These are phyloP conservation scores for Tenthredo amoena DNA, from an alignment of 2,888 invertebrate genomes.

Conservation along the genomic window DNA sequence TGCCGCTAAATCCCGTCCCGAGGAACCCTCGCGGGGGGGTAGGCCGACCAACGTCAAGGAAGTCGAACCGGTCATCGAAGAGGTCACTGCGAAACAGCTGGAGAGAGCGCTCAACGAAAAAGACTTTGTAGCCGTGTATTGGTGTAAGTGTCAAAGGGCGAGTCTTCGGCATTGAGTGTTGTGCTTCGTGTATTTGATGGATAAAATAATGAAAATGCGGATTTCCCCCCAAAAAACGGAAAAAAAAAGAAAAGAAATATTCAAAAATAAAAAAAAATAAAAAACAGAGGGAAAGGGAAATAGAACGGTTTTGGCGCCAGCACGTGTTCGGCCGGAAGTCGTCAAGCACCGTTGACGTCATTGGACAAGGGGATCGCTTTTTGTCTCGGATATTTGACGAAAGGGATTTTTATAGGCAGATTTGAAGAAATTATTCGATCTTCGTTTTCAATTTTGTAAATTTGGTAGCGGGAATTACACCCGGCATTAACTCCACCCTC, in stretches of 20 bases:
- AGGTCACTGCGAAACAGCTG: slow-evolving; percentile 95
- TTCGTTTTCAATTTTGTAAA: background rate
- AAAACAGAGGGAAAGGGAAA: background rate
- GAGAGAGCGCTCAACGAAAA: slow-evolving; percentile 93
- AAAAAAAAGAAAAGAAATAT: background rate
- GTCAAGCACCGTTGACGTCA: slow-evolving; percentile 1
- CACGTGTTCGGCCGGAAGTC: background rate
- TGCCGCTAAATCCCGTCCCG: slow-evolving; percentile 62
- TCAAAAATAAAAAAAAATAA: background rate
- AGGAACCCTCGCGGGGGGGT: slow-evolving; percentile 67
- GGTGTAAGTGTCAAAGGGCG: slow-evolving; percentile 88
- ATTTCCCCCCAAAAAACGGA: background rate
- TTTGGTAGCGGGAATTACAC: background rate
- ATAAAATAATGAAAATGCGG: background rate
- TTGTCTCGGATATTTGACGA: background rate
- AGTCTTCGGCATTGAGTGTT: slow-evolving; percentile 15
- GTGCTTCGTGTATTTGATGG: slow-evolving; percentile 21
- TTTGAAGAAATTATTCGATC: background rate
- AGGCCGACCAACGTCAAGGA: slow-evolving; percentile 72
- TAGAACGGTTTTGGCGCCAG: slow-evolving; percentile 6
- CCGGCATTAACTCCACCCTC: background rate
- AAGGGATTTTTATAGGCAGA: background rate
- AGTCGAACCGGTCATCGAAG: slow-evolving; percentile 91
- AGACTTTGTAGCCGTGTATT: slow-evolving; percentile 97
- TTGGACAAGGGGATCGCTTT: background rate